Conservation (phyloP, 2,797 vertebrate genomes). For the Leontocebus nigricollis region DNA sequence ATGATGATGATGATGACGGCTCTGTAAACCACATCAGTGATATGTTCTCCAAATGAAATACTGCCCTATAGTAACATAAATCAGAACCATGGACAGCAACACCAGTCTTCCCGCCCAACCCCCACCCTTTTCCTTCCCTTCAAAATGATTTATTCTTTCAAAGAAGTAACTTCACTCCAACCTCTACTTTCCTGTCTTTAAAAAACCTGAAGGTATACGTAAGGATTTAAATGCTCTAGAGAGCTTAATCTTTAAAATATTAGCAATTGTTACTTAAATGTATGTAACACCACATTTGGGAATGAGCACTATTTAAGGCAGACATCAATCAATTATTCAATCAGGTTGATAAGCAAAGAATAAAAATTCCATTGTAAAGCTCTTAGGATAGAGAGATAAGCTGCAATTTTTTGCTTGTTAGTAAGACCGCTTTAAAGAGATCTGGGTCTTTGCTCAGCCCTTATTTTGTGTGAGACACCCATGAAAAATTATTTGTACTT, state of each 20-base stretch:
- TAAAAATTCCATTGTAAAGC: neutral
- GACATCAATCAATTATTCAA: neutral
- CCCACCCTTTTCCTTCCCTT: neutral
- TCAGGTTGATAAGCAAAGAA: neutral
- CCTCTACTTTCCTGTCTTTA: neutral
- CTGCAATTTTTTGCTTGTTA: neutral
- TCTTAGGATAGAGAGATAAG: neutral
- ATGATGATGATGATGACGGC: neutral
- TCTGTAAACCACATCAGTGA: neutral
- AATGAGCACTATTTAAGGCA: neutral
- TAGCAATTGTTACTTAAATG: neutral
- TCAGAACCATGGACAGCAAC: constrained; percentile 55
- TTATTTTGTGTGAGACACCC: neutral
- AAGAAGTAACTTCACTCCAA: neutral
- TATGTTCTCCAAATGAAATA: neutral
- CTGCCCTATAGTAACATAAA: neutral
- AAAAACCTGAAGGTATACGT: neutral
- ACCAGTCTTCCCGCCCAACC: accelerated
- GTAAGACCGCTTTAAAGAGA: neutral
- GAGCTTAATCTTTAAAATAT: neutral
- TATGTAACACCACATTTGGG: neutral
- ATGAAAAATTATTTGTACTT: neutral
- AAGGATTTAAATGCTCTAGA: neutral
- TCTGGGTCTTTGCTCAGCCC: neutral
- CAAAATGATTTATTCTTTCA: neutral